These are phyloP conservation scores for Sinocyclocheilus anshuiensis DNA, from an alignment of 2,113 vertebrate species.

Conservation along the genomic window DNA sequence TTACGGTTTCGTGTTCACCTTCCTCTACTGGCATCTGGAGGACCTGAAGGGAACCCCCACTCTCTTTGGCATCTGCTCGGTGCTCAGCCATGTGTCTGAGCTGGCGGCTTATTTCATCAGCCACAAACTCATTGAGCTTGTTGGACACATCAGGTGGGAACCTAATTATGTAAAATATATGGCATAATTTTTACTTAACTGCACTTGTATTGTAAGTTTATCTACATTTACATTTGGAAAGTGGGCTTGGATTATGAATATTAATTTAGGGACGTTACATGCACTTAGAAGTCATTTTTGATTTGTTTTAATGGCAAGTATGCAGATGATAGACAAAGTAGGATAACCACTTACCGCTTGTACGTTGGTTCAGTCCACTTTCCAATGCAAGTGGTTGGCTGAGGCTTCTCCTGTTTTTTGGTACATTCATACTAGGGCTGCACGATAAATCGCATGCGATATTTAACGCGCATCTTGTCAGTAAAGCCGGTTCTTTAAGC, in stretches of 20 bases:
- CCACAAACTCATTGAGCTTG: conserved; percentile 95
- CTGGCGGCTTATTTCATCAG: conserved; percentile 95
- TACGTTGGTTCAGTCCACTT: background rate
- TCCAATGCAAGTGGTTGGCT: background rate
- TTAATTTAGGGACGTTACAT: background rate
- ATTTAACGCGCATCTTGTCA: too few relatives aligned
- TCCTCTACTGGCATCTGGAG: conserved; percentile 97
- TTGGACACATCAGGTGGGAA: conserved; percentile 93
- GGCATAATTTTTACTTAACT: background rate
- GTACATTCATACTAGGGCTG: background rate
- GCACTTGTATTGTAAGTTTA: too few relatives aligned
- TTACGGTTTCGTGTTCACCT: conserved; percentile 97
- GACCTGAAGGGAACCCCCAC: conserved; percentile 93
- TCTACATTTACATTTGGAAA: too few relatives aligned
- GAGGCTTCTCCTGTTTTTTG: background rate
- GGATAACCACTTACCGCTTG: background rate
- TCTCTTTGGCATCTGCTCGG: conserved; percentile 93
- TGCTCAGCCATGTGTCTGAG: conserved; percentile 92
- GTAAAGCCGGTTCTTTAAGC: too few relatives aligned
- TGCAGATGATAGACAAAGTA: background rate
- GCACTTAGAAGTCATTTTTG: background rate
- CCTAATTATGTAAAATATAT: background rate
- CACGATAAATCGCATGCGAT: too few relatives aligned
- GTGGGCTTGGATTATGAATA: background rate
- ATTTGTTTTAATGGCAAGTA: background rate